phyloP scores from a whole-genome alignment of 2,113 vertebrate species.

The Neolamprologus longior region DNA sequence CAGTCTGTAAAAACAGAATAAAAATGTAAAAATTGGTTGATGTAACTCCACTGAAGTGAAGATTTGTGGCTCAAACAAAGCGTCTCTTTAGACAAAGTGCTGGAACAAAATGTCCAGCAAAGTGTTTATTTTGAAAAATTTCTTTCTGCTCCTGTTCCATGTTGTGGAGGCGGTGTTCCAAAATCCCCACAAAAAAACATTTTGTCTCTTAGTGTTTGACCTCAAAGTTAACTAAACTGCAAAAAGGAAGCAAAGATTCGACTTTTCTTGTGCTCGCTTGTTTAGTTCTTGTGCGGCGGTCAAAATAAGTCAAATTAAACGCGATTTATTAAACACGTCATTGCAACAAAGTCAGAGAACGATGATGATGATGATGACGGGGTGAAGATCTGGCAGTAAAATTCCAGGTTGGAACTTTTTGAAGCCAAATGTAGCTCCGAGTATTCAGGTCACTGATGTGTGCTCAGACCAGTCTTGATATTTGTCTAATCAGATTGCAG shows the following conservation, averaged over 20 bases:
- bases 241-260: background rate
- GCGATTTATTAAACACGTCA: background rate
- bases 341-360: background rate
- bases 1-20: background rate
- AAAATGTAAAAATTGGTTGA: accelerated
- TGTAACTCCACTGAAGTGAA: background rate
- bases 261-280: background rate
- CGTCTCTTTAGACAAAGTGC: background rate
- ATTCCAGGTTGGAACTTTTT: background rate
- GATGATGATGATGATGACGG: background rate
- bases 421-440: background rate
- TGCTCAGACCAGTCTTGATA: background rate
- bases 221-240: background rate
- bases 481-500: conserved; percentile 23
- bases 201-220: background rate
- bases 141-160: no score
- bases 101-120: background rate
- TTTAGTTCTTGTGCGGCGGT: accelerated
- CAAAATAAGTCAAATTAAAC: background rate
- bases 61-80: background rate
- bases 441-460: conserved; percentile 13
- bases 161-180: background rate
- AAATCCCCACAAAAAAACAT: background rate
- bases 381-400: background rate
- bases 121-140: background rate